Percentiles rank a stretch among this genome's conserved stretches.
These are phyloP conservation scores for Toxostoma redivivum DNA, from an alignment of 2,113 vertebrate genomes.

Conservation along the genomic window DNA sequence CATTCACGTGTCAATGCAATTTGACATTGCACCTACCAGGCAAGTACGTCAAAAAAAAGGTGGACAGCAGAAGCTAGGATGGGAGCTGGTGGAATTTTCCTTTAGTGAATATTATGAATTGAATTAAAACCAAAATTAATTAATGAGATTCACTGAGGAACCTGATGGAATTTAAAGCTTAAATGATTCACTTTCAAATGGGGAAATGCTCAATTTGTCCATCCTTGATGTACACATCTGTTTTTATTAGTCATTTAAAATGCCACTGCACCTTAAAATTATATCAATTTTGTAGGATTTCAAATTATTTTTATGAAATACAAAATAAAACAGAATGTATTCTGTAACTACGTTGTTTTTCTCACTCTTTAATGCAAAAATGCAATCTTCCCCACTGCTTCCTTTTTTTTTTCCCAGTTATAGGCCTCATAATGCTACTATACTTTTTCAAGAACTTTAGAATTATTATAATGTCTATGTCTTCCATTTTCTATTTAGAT, in stretches of 20 bases:
- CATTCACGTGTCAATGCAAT: not conserved
- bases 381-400: not conserved
- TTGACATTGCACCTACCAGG: not conserved
- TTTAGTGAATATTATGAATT: not conserved
- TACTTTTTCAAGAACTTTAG: not conserved
- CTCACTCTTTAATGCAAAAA: not conserved
- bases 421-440: not conserved
- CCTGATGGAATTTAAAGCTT: not conserved
- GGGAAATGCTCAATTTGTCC: not conserved
- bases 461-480: not conserved
- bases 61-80: not conserved
- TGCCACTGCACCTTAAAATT: not conserved
- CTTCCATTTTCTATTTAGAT: not conserved
- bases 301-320: not conserved
- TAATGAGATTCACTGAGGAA: not conserved
- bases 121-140: not conserved
- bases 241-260: not conserved
- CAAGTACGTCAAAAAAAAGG: not conserved
- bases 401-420: not conserved
- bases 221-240: not conserved
- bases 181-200: not conserved
- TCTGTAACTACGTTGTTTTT: not conserved
- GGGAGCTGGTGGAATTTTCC: not conserved
- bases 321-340: not conserved
- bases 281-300: not conserved